phyloP scores from a whole-genome alignment of 2,113 vertebrate species.

The Atlantisia rogersi region DNA sequence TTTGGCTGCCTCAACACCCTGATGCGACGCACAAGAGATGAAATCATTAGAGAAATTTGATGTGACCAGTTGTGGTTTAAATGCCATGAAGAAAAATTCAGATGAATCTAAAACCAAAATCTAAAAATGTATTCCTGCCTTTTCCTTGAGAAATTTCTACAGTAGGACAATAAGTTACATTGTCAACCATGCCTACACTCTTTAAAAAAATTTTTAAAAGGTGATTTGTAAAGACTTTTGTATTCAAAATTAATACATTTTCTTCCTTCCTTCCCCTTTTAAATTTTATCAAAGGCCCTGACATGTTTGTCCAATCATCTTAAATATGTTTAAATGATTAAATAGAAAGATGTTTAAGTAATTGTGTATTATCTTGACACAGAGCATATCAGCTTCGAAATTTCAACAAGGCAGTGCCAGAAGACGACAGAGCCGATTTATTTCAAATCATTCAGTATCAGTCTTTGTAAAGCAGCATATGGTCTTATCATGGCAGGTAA shows the following conservation, averaged over 20 bases:
- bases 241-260: neutral
- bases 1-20: constrained; percentile 55
- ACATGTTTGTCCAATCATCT: neutral
- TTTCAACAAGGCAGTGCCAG: constrained; percentile 53
- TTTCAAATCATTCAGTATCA: constrained; percentile 59
- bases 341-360: neutral
- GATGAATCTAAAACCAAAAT: neutral
- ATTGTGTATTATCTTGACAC: constrained; percentile 32
- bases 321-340: constrained; percentile 27
- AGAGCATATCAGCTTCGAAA: neutral
- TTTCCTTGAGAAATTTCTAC: constrained; percentile 16
- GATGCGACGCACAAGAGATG: constrained; percentile 37
- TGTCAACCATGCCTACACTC: neutral
- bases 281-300: neutral
- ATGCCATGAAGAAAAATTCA: neutral
- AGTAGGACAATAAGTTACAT: constrained; percentile 14
- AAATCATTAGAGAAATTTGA: constrained; percentile 48
- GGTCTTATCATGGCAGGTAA: constrained; percentile 70
- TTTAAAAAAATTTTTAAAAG: neutral
- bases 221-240: neutral
- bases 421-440: constrained; percentile 48
- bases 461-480: constrained; percentile 71
- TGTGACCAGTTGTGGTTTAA: constrained; percentile 45
- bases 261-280: neutral
- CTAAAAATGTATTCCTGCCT: neutral